These are phyloP conservation scores for Pangasius macronema DNA, from an alignment of 2,797 vertebrate species.

Conservation along the genomic window DNA sequence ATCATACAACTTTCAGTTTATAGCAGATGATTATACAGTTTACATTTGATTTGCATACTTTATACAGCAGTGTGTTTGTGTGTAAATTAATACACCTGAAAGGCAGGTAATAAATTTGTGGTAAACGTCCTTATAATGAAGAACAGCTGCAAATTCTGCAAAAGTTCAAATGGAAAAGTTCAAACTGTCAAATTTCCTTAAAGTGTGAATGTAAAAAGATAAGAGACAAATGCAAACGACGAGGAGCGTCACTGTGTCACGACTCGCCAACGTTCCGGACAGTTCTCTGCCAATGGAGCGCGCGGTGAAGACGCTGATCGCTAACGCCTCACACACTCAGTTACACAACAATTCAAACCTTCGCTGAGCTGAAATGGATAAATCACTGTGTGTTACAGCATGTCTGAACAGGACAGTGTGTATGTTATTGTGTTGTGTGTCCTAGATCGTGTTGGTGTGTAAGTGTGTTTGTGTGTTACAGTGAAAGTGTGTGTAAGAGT, in stretches of 20 bases:
- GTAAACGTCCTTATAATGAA: neutral
- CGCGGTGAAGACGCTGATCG: neutral
- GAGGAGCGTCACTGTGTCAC: neutral
- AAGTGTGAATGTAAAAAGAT: neutral
- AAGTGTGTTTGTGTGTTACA: neutral
- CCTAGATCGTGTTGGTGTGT: too few relatives aligned
- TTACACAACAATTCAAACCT: neutral
- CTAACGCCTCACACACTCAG: neutral
- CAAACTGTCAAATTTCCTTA: neutral
- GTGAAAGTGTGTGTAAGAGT: too few relatives aligned
- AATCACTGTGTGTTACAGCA: neutral
- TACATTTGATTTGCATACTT: neutral
- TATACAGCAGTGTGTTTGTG: neutral
- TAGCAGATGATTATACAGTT: neutral
- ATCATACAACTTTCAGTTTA: neutral
- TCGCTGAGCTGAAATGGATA: neutral
- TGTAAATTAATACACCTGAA: neutral
- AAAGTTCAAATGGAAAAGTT: neutral
- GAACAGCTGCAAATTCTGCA: neutral
- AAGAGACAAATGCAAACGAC: neutral
- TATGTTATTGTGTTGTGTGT: too few relatives aligned
- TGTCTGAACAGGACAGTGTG: too few relatives aligned
- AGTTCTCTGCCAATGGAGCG: neutral
- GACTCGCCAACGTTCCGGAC: neutral
- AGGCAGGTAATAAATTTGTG: neutral